Conservation (phyloP, 2,113 vertebrate genomes). For the Peromyscus maniculatus region DNA sequence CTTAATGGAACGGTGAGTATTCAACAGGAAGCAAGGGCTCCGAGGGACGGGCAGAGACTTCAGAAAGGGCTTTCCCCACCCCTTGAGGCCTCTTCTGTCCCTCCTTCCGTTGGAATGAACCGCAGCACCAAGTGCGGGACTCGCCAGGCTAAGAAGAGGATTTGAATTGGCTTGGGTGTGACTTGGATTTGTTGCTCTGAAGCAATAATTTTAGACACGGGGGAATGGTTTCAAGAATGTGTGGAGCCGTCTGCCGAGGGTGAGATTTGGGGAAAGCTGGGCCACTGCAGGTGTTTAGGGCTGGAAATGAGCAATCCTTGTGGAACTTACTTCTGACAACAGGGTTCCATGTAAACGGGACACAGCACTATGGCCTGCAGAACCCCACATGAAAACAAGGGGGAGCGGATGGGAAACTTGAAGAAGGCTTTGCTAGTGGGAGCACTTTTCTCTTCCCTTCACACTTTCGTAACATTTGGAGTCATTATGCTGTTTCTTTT, state of each 20-base stretch:
- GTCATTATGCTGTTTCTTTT: not conserved
- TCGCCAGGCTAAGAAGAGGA: too few species aligned
- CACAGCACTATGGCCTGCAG: not conserved
- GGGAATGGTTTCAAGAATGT: not conserved
- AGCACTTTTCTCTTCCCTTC: not conserved
- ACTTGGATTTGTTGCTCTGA: not conserved
- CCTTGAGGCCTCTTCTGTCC: accelerated
- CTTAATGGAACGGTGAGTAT: not conserved
- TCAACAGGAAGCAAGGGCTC: not conserved
- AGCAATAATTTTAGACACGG: not conserved
- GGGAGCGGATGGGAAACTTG: not conserved
- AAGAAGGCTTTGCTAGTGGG: not conserved
- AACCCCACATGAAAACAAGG: not conserved
- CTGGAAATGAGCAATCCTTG: too few species aligned
- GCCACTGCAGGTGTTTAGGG: not conserved
- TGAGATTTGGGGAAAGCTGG: not conserved
- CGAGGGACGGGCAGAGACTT: not conserved
- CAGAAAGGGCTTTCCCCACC: not conserved
- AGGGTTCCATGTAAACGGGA: not conserved
- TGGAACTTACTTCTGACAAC: accelerated
- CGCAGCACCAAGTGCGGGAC: not conserved
- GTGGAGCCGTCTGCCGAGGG: not conserved
- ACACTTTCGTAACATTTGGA: not conserved
- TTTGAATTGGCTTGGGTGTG: not conserved
- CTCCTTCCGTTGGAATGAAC: not conserved